Evolutionary conservation across 2,888 invertebrate genomes (phyloP).

Genomic region (Pyrochroa serraticornis): DNA sequence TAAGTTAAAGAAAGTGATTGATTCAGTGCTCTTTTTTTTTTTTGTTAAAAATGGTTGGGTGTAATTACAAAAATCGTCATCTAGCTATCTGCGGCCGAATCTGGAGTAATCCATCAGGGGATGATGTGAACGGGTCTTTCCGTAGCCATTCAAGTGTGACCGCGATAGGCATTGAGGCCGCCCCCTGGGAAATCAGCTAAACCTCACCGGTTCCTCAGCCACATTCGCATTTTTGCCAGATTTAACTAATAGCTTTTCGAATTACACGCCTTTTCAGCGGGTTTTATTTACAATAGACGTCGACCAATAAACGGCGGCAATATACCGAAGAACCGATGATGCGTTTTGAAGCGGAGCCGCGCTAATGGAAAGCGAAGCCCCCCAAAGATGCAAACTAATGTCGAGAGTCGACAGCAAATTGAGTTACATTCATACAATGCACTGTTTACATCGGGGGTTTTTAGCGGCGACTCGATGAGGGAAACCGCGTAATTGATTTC

Average conservation of each 20-base stretch:
- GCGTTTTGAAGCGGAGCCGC: constrained; percentile 32
- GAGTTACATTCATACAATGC: constrained; percentile 54
- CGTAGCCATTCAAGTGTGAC: constrained; percentile 59
- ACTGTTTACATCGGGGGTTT: constrained; percentile 54
- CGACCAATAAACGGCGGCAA: too few species aligned
- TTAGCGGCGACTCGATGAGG: constrained; percentile 41
- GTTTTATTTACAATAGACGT: too few species aligned
- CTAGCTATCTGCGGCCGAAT: constrained; percentile 16
- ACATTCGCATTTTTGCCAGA: constrained; percentile 42
- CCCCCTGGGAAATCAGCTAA: constrained; percentile 58
- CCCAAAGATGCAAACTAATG: constrained; percentile 50
- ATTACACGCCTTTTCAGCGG: constrained; percentile 27
- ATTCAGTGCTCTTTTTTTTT: too few species aligned
- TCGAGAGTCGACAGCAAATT: constrained; percentile 51
- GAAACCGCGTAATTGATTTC: constrained; percentile 44
- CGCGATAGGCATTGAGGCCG: constrained; percentile 56
- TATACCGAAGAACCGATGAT: too few species aligned
- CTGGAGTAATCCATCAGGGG: constrained; percentile 47
- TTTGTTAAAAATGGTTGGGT: constrained; percentile 16
- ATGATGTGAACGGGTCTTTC: constrained; percentile 55
- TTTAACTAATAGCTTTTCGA: constrained; percentile 43
- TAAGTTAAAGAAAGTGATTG: too few species aligned
- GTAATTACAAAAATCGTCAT: neutral
- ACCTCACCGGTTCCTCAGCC: constrained; percentile 37
- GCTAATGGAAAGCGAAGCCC: constrained; percentile 53